Evolutionary conservation across 2,113 vertebrate species (phyloP).

Genomic region (Alligator mississippiensis): DNA sequence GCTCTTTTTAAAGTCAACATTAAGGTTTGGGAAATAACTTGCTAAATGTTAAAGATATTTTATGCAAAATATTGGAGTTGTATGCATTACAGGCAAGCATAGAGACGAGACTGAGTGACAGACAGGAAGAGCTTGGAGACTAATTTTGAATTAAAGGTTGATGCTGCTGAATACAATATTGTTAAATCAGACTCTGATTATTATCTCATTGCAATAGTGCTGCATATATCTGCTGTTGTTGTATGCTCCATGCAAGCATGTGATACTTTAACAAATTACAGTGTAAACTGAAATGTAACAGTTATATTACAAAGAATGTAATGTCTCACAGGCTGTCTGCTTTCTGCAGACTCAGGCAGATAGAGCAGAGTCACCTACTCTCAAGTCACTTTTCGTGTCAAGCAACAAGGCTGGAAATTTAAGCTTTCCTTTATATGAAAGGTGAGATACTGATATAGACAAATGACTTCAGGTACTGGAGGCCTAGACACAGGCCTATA

Average conservation of each 20-base stretch:
- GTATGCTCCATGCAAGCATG: background rate
- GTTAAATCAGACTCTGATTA: background rate
- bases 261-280: background rate
- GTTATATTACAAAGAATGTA: background rate
- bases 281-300: background rate
- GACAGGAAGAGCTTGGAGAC: background rate
- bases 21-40: background rate
- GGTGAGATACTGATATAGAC: background rate
- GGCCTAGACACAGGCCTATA: background rate
- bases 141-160: background rate
- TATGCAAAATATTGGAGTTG: background rate
- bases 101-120: background rate
- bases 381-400: background rate
- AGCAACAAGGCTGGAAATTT: background rate
- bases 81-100: background rate
- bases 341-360: background rate
- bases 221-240: background rate
- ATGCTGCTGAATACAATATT: background rate
- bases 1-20: constrained; percentile 1
- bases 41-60: too few species aligned
- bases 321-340: background rate
- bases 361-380: background rate
- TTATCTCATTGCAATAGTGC: background rate
- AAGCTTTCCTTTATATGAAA: background rate
- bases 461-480: constrained; percentile 9